Conservation (phyloP, 1,140 invertebrate species). For the Aphelinus certus region DNA sequence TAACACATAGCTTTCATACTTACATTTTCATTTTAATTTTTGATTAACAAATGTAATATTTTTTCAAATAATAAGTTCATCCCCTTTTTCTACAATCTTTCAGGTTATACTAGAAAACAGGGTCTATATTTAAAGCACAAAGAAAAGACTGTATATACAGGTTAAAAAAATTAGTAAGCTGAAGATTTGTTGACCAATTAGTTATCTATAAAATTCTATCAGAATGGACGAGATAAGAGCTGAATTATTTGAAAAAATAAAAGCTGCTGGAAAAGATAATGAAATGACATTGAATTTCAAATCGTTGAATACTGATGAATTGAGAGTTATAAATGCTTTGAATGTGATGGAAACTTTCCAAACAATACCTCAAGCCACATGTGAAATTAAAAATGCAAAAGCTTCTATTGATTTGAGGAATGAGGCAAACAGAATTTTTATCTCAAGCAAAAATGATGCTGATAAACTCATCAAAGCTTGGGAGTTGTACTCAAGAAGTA, state of each 20-base stretch:
- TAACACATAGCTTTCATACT: too few species aligned
- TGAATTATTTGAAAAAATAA: conserved; percentile 18
- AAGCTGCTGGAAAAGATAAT: conserved; percentile 4
- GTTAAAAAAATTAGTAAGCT: too few species aligned
- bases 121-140: too few species aligned
- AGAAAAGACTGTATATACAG: too few species aligned
- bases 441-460: conserved; percentile 19
- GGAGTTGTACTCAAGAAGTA: conserved; percentile 71
- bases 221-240: conserved; percentile 9
- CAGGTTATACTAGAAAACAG: too few species aligned
- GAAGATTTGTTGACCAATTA: too few species aligned
- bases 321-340: conserved; percentile 10
- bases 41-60: too few species aligned
- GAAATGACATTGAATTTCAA: conserved; percentile 28
- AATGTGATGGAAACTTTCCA: conserved; percentile 24
- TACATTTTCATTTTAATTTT: too few species aligned
- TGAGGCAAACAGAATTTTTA: conserved; percentile 44
- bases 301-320: conserved; percentile 7
- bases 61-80: too few species aligned
- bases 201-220: not conserved
- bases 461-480: conserved; percentile 35
- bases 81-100: too few species aligned
- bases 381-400: conserved; percentile 35
- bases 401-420: conserved; percentile 39
- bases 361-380: conserved; percentile 24